Base-by-base conservation (phyloP, 2,888 invertebrate genomes). In the Suillia variegata region DNA sequence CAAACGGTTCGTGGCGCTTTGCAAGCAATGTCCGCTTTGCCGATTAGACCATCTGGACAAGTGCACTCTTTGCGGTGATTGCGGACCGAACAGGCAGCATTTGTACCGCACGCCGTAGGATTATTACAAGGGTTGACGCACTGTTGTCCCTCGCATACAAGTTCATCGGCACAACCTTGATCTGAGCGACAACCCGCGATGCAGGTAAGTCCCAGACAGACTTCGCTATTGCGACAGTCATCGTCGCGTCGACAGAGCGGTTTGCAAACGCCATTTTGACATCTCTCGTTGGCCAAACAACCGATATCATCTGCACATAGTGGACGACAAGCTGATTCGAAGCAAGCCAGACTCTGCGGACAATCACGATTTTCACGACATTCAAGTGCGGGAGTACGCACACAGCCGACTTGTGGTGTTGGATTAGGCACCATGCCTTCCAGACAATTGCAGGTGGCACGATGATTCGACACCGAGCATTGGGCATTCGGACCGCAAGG, bases 401-500 rank as follows among this genome's bases (percentile, higher is more conserved):
- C 89, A 74, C 96, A 96, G 0, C 93, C 96, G 33, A 95, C 87
- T 75, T 93, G 92, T 1, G 95, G 90, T 1, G 93, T 91, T 52
- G 94, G 94, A 79, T 92, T 94, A 12, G 94, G 91, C 70, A 94
- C 92, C 77, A 94, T 87, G 20, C 89, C 90, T 52, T 86, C 84
- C 33, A 88, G 84, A 75, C 95, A 95, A 20, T 90, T 88, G 75
- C 95, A 95, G 34, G 88, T 86, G 4, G 94, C 91, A 69, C 93
- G 87, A 75, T 93, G 91, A 74, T 92, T 91, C 12, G 89, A 86
- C 1, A 92, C 91, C 0, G 90, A 87, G 74, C 94, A 94, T 18
- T 88, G 83, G 1, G 94, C 91, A 74, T 94, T 93, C 1, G 93
- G 93, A 15, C 94, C 94, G 74, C 94, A 94, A 1, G 93, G 92